A percentile compares a stretch with the other conserved stretches of the same genome.
Conservation (phyloP, 2,113 vertebrate genomes). For the Megaceryle torquata region DNA sequence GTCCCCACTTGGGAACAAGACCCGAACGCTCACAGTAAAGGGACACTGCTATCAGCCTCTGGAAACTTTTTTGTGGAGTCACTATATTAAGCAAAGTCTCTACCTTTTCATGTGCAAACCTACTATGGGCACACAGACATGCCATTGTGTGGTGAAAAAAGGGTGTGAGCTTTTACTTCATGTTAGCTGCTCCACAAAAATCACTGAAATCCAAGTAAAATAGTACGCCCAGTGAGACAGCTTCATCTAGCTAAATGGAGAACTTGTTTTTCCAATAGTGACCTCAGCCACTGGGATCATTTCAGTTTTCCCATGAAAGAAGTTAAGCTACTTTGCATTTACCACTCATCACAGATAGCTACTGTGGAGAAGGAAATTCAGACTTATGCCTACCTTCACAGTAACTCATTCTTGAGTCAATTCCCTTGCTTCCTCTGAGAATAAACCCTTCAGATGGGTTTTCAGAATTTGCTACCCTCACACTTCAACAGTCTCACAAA, state of each 20-base stretch:
- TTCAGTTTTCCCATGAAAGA: neutral
- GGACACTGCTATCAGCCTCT: neutral
- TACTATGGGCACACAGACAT: neutral
- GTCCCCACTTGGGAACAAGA: neutral
- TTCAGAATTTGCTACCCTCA: neutral
- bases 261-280: neutral
- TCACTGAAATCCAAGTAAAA: neutral
- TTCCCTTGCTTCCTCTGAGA: neutral
- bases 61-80: neutral
- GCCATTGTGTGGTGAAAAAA: neutral
- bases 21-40: neutral
- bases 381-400: neutral
- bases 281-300: neutral
- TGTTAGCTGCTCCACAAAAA: neutral
- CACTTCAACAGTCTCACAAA: neutral
- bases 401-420: neutral
- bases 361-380: neutral
- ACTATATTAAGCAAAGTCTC: neutral
- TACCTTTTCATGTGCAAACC: neutral
- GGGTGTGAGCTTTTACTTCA: neutral
- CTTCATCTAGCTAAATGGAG: neutral
- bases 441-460: neutral
- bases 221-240: neutral
- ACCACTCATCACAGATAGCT: neutral
- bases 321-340: neutral